These are phyloP conservation scores for Tympanoctomys barrerae DNA, from an alignment of 2,797 vertebrate genomes.

Conservation along the genomic window DNA sequence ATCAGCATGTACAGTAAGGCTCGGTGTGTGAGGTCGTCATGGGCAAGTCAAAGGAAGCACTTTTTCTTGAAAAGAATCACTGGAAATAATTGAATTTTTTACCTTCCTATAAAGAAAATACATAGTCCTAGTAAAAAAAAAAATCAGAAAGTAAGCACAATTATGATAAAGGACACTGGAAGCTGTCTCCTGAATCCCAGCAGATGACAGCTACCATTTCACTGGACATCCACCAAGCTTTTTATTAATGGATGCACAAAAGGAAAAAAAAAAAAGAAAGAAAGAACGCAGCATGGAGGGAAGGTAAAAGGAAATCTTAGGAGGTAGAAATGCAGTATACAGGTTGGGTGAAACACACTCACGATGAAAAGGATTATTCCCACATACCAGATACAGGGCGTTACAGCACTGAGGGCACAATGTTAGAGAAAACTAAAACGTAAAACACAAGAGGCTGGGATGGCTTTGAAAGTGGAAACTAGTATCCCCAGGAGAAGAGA, in stretches of 20 bases:
- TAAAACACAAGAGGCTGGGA: background rate
- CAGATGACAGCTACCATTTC: background rate
- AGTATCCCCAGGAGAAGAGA: background rate
- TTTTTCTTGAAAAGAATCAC: background rate
- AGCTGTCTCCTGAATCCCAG: background rate
- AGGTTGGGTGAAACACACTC: background rate
- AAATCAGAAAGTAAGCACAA: slow-evolving; percentile 21
- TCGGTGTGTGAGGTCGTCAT: background rate
- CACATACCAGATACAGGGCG: background rate
- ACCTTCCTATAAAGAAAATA: background rate
- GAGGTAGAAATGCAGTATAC: background rate
- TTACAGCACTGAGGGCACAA: background rate
- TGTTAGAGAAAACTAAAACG: background rate
- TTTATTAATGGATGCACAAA: background rate
- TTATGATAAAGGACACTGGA: background rate
- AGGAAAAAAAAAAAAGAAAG: background rate
- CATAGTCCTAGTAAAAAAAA: background rate
- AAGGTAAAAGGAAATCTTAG: background rate
- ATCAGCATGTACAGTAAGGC: background rate
- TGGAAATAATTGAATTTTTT: background rate
- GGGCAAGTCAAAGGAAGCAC: background rate
- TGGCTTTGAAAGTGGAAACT: background rate
- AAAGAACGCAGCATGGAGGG: background rate
- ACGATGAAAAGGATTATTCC: background rate
- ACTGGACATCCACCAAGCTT: background rate